Conservation (phyloP, 2,113 vertebrate species). For the Hipposideros armiger region DNA sequence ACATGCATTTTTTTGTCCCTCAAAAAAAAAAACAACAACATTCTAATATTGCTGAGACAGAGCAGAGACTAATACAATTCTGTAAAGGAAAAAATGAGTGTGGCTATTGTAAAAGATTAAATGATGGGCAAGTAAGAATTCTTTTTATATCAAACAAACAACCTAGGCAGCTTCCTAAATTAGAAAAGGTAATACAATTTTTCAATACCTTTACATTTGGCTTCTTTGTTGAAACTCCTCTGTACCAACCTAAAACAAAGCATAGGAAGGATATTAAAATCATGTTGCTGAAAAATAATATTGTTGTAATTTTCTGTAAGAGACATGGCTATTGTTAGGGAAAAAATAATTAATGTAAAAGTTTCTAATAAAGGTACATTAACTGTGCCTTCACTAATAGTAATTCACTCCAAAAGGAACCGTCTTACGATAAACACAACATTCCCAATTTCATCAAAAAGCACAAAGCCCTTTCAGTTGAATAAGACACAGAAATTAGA, state of each 20-base stretch:
- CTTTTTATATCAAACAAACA: constrained; percentile 20
- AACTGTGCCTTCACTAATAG: background rate
- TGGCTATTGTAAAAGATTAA: constrained; percentile 14
- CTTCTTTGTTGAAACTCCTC: constrained; percentile 95
- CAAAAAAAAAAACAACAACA: constrained; percentile 48
- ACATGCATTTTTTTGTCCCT: constrained; percentile 22
- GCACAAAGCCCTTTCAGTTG: constrained; percentile 21
- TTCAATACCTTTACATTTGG: constrained; percentile 94
- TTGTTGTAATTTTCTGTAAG: constrained; percentile 5
- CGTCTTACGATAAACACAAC: constrained; percentile 33
- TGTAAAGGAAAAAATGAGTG: background rate
- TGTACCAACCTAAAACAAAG: constrained; percentile 95
- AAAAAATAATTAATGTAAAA: background rate
- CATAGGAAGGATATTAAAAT: constrained; percentile 73
- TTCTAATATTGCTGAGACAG: constrained; percentile 33
- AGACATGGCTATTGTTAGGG: constrained; percentile 31
- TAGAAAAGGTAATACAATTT: constrained; percentile 48
- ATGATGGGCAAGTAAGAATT: background rate
- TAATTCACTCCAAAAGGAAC: background rate
- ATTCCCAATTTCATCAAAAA: constrained; percentile 45
- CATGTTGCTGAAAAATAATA: background rate
- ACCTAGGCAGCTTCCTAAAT: background rate
- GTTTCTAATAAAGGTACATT: background rate
- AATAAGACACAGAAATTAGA: background rate
- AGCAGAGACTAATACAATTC: background rate